Conservation (phyloP, 2,888 invertebrate species). For the Ischnus inquisitorius region DNA sequence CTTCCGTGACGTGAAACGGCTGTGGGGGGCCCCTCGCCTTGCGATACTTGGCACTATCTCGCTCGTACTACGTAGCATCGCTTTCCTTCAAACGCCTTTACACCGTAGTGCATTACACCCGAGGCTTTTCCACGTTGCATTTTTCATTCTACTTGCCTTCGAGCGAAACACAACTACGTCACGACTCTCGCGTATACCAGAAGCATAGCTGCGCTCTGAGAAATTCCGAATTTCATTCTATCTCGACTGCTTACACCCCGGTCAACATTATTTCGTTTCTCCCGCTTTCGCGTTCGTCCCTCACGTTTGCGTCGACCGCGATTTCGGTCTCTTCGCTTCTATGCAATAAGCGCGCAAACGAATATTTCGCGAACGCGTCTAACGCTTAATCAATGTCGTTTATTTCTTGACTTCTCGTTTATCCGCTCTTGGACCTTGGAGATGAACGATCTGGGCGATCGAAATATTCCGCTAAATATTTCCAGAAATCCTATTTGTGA, state of each 20-base stretch:
- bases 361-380: slow-evolving; percentile 1
- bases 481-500: background rate
- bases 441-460: no score
- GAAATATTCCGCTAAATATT: background rate
- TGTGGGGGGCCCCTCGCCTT: slow-evolving; percentile 68
- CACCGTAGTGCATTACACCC: slow-evolving; percentile 16
- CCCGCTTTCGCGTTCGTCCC: slow-evolving; percentile 5
- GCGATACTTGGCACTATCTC: slow-evolving; percentile 69
- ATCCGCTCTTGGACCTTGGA: slow-evolving; percentile 9
- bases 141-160: slow-evolving; percentile 20
- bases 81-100: slow-evolving; percentile 40
- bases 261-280: background rate
- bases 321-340: slow-evolving; percentile 49
- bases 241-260: background rate
- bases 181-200: background rate
- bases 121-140: slow-evolving; percentile 14
- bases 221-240: background rate
- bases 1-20: slow-evolving; percentile 63
- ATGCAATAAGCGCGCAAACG: background rate
- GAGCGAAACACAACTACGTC: background rate
- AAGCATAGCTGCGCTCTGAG: background rate
- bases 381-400: slow-evolving; percentile 56
- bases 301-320: slow-evolving; percentile 20
- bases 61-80: slow-evolving; percentile 25
- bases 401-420: slow-evolving; percentile 15